phyloP scores from a whole-genome alignment of 2,888 invertebrate species.

The Cheilosia pagana region DNA sequence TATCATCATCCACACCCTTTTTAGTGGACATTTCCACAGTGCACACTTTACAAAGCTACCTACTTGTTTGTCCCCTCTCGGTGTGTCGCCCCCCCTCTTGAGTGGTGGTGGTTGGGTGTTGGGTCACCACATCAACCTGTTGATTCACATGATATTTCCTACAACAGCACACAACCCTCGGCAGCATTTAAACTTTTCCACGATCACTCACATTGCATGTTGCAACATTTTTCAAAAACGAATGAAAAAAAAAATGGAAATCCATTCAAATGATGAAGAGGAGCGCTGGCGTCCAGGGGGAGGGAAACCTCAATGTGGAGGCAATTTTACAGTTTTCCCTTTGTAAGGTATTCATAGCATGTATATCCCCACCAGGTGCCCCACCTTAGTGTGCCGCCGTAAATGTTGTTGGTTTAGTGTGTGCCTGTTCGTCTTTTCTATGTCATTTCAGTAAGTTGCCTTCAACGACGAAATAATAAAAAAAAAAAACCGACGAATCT shows the following conservation, averaged over 20 bases:
- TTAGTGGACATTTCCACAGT: slow-evolving; percentile 35
- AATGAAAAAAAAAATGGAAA: slow-evolving; percentile 49
- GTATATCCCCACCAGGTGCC: slow-evolving; percentile 66
- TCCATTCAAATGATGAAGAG: slow-evolving; percentile 50
- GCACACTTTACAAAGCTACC: slow-evolving; percentile 12
- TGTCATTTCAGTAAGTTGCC: slow-evolving; percentile 73
- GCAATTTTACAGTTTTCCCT: slow-evolving; percentile 75
- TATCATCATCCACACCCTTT: slow-evolving; percentile 66
- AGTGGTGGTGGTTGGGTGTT: slow-evolving; percentile 4
- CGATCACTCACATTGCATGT: slow-evolving; percentile 52
- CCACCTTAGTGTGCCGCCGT: slow-evolving; percentile 67
- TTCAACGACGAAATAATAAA: slow-evolving; percentile 55
- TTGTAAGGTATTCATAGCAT: slow-evolving; percentile 74
- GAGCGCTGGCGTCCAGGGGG: slow-evolving; percentile 15
- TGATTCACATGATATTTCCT: slow-evolving; percentile 61
- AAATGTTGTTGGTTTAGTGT: slow-evolving; percentile 33
- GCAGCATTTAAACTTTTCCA: slow-evolving; percentile 38
- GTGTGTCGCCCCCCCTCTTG: slow-evolving; percentile 1
- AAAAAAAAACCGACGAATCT: slow-evolving; percentile 52
- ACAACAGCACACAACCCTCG: slow-evolving; percentile 40
- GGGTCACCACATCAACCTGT: slow-evolving; percentile 66
- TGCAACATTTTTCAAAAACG: slow-evolving; percentile 52
- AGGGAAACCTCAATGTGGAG: slow-evolving; percentile 70
- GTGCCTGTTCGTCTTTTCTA: slow-evolving; percentile 73
- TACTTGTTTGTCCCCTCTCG: neutral